Percentiles rank a stretch among this genome's conserved stretches.
These are phyloP conservation scores for Apeira syringaria DNA, from an alignment of 2,888 invertebrate species.

Conservation along the genomic window DNA sequence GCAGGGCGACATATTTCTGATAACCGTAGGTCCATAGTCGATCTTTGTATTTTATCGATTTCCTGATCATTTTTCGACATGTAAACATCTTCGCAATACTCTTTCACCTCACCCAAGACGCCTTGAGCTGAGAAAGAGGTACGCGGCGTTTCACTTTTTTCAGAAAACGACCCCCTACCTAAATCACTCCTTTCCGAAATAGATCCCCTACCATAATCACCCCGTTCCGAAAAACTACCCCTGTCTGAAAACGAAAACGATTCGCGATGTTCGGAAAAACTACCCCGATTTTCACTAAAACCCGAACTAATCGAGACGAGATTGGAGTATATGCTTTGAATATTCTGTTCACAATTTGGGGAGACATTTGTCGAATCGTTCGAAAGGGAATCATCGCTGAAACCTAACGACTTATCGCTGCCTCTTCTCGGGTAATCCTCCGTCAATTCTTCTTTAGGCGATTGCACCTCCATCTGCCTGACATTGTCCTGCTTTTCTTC, in stretches of 20 bases:
- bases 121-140: constrained; percentile 77
- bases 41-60: constrained; percentile 68
- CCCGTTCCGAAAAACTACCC: constrained; percentile 74
- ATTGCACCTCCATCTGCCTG: constrained; percentile 67
- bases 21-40: constrained; percentile 71
- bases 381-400: constrained; percentile 89
- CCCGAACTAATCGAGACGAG: constrained; percentile 84
- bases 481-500: constrained; percentile 34
- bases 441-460: constrained; percentile 60
- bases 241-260: constrained; percentile 77
- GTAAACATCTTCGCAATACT: constrained; percentile 67
- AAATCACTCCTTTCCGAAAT: constrained; percentile 84
- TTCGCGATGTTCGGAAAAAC: constrained; percentile 74
- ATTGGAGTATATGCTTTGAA: constrained; percentile 76
- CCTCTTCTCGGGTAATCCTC: constrained; percentile 84
- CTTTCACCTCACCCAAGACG: constrained; percentile 67
- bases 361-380: constrained; percentile 85
- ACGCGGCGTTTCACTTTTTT: constrained; percentile 73
- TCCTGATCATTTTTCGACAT: constrained; percentile 68
- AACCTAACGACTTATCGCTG: constrained; percentile 87
- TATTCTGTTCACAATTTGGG: constrained; percentile 79
- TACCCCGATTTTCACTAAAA: constrained; percentile 82
- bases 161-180: constrained; percentile 70
- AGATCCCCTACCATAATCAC: constrained; percentile 69
- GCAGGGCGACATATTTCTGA: constrained; percentile 67